Evolutionary conservation across 2,888 invertebrate species (phyloP), one percentile per base, ranked within the genome.

Genomic region (Eugnorisma glareosa): DNA sequence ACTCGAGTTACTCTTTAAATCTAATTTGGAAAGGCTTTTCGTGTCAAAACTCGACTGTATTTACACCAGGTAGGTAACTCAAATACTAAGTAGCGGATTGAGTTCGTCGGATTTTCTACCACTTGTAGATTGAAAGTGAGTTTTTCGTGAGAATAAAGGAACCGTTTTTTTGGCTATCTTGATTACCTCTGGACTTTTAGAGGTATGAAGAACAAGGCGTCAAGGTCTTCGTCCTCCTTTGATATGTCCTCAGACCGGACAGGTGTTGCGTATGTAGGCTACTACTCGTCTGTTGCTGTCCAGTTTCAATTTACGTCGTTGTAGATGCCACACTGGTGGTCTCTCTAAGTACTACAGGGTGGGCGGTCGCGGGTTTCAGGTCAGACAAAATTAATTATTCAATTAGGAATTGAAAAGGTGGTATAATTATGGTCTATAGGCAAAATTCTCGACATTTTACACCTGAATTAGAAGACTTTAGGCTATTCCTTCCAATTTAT

Each of bases 21-120:
- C 81, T 91, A 89, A 92, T 91, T 91, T 91, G 85, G 82, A 91
- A 91, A 90, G 90, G 89, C 82, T 91, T 92, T 89, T 85, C 89
- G 84, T 90, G 91, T 91, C 88, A 86, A 82, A 84, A 86, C 81
- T 81, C 11, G 28, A 40, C 78, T 75, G 80, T 88, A 79, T 87
- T 87, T 85, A 83, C 85, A 78, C 67, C 84, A 79, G 73, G 77
- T 45, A 77, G 75, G 74, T 54, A 89, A 87, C 82, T 85, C 85
- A 86, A 88, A 90, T 73, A 90, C 77, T 74, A 67, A 80, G 75
- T 75, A 81, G 70, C 61, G 78, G 76, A 77, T 84, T 82, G 77
- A 71, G 79, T 76, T 87, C 35, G 57, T 31, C 40, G 75, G 64
- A 69, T 68, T 61, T 59, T 57, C 13, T 86, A 86, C 79, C 64